Percentiles rank a stretch among this genome's conserved stretches.
Evolutionary conservation across 2,797 vertebrate species (phyloP).

Genomic region (Myripristis murdjan): DNA sequence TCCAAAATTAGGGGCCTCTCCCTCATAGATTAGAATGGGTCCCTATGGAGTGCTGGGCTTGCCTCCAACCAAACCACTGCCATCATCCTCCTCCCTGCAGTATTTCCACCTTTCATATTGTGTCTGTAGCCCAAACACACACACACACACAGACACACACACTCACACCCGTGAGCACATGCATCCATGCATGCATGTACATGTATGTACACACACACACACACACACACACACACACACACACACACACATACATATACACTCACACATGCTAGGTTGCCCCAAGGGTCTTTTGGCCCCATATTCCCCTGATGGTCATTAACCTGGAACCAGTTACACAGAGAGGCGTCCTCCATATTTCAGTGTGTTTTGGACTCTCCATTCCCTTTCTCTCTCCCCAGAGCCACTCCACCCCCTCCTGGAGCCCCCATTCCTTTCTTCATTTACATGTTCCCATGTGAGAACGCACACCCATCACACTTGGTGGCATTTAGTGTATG

Average conservation of each 20-base stretch:
- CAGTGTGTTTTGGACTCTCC: conserved; percentile 66
- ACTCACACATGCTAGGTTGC: conserved; percentile 18
- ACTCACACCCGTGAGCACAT: conserved; percentile 11
- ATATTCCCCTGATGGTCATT: conserved; percentile 82
- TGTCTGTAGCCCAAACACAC: conserved; percentile 63
- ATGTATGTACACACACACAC: conserved; percentile 10
- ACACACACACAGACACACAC: conserved; percentile 24
- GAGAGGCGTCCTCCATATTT: conserved; percentile 74
- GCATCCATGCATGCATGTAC: conserved; percentile 11
- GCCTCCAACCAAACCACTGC: conserved; percentile 74
- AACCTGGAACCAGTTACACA: conserved; percentile 76
- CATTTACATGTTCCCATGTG: conserved; percentile 60
- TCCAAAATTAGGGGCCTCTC: conserved; percentile 81
- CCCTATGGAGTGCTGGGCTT: conserved; percentile 70
- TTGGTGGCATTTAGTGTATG: conserved; percentile 39
- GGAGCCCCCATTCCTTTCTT: conserved; percentile 39
- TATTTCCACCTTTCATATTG: conserved; percentile 71
- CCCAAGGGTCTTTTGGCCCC: conserved; percentile 59
- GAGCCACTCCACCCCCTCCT: conserved; percentile 26
- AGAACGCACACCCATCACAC: conserved; percentile 45
- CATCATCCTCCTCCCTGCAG: conserved; percentile 37
- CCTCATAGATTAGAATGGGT: conserved; percentile 79
- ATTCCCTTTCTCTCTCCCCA: conserved; percentile 45
- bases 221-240: conserved; percentile 17
- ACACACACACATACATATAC: conserved; percentile 13